Base-by-base conservation (phyloP, 2,113 vertebrate species). In the Zosterops borbonicus region DNA sequence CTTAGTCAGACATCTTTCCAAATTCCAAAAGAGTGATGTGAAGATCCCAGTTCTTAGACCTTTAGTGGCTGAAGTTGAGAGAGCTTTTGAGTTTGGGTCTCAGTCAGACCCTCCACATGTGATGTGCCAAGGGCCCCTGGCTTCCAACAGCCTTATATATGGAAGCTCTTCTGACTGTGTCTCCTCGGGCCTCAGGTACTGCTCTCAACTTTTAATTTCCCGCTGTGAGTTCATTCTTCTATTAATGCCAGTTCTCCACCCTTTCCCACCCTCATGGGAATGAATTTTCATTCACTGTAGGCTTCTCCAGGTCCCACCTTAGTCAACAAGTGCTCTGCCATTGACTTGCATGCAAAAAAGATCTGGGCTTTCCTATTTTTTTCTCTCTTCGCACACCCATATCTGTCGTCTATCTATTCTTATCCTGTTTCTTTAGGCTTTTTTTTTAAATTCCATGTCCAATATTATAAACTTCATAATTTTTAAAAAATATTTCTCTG, bases 351-450 rank as follows among this genome's bases (percentile, higher is more conserved):
- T 88, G 75, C 68, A 86, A 91, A 81, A 15, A 60, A 88, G 55
- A 6, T 83, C 59, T 65, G 75, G 46, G 47, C 47, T 89, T 94
- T 65, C 75, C 42, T 93, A 46, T 81, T 95, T 88, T 94, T 94
- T 89, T 82, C 56, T 88, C 58, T 67, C 64, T 78, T 95, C 87
- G 97, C 74, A 74, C 89, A 93, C 86, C 89, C 94, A 94, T 94
- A 97, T 97, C 96, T 96, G 96, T 97, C 50, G 1, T 87, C 92
- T 95, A 62, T 96, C 96, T 95, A 92, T 92, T 94, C 82, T 88
- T 91, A 37, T 60, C 78, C 29, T 87, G 90, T 64, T 96, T 95
- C 83, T 94, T 84, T 93, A 77, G 60, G 0, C 17, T 9, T 44
- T 76, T 50, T 94, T 95, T 96, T 91, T 8, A 3, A 90, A 77